Evolutionary conservation across 2,888 invertebrate genomes (phyloP).

Genomic region (Volucella inflata): DNA sequence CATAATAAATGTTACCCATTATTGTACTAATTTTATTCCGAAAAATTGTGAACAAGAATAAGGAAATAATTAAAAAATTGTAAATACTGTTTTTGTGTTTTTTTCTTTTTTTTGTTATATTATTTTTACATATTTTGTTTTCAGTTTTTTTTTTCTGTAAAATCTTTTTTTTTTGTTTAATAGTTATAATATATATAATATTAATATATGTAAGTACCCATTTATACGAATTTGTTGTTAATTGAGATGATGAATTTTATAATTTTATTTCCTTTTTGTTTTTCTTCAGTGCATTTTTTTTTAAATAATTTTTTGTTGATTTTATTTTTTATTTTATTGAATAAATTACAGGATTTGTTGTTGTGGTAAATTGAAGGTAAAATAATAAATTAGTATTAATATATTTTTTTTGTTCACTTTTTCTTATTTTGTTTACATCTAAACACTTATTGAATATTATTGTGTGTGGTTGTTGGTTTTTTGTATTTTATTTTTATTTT

Average conservation of each 20-base stretch:
- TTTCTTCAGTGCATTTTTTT: slow-evolving; percentile 76
- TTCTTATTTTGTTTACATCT: slow-evolving; percentile 73
- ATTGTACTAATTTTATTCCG: slow-evolving; percentile 76
- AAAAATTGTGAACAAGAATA: slow-evolving; percentile 75
- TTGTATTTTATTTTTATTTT: slow-evolving; percentile 14
- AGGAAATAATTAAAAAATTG: slow-evolving; percentile 76
- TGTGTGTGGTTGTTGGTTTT: slow-evolving; percentile 50
- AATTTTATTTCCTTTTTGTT: slow-evolving; percentile 75
- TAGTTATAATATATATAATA: slow-evolving; percentile 61
- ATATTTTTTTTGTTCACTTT: slow-evolving; percentile 47
- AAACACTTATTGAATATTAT: slow-evolving; percentile 67
- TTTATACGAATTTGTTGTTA: slow-evolving; percentile 69
- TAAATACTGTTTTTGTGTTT: slow-evolving; percentile 68
- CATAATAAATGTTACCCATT: slow-evolving; percentile 76
- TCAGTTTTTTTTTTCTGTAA: slow-evolving; percentile 66
- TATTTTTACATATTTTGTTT: slow-evolving; percentile 51
- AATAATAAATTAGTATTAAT: slow-evolving; percentile 62
- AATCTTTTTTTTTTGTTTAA: slow-evolving; percentile 49
- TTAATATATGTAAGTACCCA: slow-evolving; percentile 64
- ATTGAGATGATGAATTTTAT: slow-evolving; percentile 74
- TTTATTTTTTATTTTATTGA: slow-evolving; percentile 53
- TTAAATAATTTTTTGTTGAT: slow-evolving; percentile 30
- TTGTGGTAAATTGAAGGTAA: slow-evolving; percentile 58
- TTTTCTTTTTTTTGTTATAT: slow-evolving; percentile 55
- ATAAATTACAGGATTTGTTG: slow-evolving; percentile 59